These are phyloP conservation scores for Caenorhabditis inopinata DNA, from an alignment of 1,140 invertebrate genomes.

Conservation along the genomic window DNA sequence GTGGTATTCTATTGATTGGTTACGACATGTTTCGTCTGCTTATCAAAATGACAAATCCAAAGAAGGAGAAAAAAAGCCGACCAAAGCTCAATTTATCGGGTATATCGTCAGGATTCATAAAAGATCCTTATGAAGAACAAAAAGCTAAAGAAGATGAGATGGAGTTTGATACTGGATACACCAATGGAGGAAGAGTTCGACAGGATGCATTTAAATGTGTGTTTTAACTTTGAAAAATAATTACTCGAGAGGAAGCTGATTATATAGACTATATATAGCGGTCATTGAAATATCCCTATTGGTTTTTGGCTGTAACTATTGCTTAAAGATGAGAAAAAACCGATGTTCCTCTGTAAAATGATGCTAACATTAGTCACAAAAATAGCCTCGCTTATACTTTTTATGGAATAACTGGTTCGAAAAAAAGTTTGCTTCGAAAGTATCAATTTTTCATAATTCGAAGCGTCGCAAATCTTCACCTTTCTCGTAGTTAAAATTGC, in stretches of 20 bases:
- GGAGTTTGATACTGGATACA: slow-evolving; percentile 31
- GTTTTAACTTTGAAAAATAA: not conserved
- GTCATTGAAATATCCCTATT: too few relatives aligned
- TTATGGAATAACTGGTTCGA: too few relatives aligned
- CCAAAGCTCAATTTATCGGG: slow-evolving; percentile 23
- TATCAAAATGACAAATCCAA: slow-evolving; percentile 42
- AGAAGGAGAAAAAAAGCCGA: slow-evolving; percentile 60
- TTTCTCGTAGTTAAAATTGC: too few relatives aligned
- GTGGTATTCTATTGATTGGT: slow-evolving; percentile 92
- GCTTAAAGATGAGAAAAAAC: too few relatives aligned
- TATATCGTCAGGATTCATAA: not conserved
- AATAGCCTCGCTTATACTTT: too few relatives aligned
- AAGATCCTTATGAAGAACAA: not conserved
- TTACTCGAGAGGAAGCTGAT: not conserved
- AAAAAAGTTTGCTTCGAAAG: too few relatives aligned
- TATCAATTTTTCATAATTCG: too few relatives aligned
- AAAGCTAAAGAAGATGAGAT: slow-evolving; percentile 23
- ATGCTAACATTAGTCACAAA: too few relatives aligned
- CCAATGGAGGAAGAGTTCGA: slow-evolving; percentile 32
- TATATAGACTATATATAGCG: too few relatives aligned
- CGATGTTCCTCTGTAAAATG: too few relatives aligned
- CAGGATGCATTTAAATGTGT: slow-evolving; percentile 35
- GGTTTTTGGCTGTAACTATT: too few relatives aligned
- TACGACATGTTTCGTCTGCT: slow-evolving; percentile 85
- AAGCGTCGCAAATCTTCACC: too few relatives aligned